Conservation (phyloP, 2,113 vertebrate species). For the Eretmochelys imbricata region DNA sequence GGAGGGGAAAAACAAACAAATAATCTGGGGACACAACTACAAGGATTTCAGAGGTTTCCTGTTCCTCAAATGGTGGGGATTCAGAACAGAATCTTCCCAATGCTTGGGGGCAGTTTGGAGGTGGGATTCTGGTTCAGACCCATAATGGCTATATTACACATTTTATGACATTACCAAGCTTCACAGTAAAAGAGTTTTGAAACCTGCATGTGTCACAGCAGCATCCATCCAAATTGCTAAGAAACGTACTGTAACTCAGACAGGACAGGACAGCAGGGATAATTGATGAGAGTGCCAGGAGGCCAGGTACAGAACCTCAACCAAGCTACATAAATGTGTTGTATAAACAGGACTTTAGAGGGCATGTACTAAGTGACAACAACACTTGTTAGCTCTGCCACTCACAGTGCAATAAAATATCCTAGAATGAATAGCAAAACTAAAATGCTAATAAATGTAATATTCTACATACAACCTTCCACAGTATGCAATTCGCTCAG, state of each 20-base stretch:
- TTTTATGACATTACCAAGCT: constrained; percentile 15
- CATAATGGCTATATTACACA: not conserved
- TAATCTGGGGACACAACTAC: not conserved
- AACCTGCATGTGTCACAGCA: constrained; percentile 30
- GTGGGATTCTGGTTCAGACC: not conserved
- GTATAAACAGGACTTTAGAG: not conserved
- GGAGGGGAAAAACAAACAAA: not conserved
- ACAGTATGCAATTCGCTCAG: not conserved
- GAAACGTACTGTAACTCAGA: not conserved
- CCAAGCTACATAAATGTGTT: not conserved
- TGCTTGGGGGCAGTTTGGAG: not conserved
- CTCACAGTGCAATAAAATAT: not conserved
- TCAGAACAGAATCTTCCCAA: not conserved
- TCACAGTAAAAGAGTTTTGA: constrained; percentile 42
- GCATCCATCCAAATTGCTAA: constrained; percentile 10
- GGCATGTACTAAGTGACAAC: not conserved
- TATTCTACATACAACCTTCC: rapidly evolving
- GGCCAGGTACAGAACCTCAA: not conserved
- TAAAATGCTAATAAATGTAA: not conserved
- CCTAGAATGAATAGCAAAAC: not conserved
- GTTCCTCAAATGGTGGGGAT: not conserved
- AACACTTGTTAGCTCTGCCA: not conserved
- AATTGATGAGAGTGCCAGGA: not conserved
- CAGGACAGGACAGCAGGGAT: not conserved
- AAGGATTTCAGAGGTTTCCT: not conserved